Base-by-base conservation (phyloP, 2,888 invertebrate species). In the Aplocera efformata region DNA sequence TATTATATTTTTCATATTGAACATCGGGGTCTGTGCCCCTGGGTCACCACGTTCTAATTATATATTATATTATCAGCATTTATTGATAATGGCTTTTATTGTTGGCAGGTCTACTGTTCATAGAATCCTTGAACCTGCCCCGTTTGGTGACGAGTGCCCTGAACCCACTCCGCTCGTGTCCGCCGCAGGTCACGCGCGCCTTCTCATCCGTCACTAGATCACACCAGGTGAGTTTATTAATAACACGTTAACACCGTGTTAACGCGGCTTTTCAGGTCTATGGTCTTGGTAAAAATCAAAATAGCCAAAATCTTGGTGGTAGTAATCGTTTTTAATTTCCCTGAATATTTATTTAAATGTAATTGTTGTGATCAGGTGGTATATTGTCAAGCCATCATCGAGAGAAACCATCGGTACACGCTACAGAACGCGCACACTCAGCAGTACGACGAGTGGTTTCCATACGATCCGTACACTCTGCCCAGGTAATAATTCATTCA, bases 361-460 rank as follows among this genome's bases (percentile, higher is more conserved):
- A n/a, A n/a, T n/a, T n/a, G n/a, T 5, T 17, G 13, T 17, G 13
- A 17, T 3, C 5, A 17, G 13, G 13, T 17, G 13, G 13, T 17
- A 5, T 98, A 98, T 79, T 98, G 98, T 77, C 95, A 96, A 72
- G 91, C 96, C 0, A 91, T 98, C 30, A 92, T 98, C 24, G 97
- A 98, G 73, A 92, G 93, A 58, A 98, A 98, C 79, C 77, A 91
- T 0, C 86, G 95, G 1, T 76, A 83, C 24, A 86, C 89, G 23
- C 62, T 90, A 7, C 84, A 82, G 63, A 35, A 81, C 49, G 5
- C 78, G 55, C 47, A 74, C 1, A 75, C 73, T n/a, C 66, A 73
- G n/a, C 76, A 89, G 7, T 90, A 90, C 32, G 83, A 92, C 1
- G 91, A 93, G 40, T 96, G 94, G 86, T 98, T 96, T 72, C 98